Conservation (phyloP, 2,888 invertebrate genomes). For the Cinara cedri region DNA sequence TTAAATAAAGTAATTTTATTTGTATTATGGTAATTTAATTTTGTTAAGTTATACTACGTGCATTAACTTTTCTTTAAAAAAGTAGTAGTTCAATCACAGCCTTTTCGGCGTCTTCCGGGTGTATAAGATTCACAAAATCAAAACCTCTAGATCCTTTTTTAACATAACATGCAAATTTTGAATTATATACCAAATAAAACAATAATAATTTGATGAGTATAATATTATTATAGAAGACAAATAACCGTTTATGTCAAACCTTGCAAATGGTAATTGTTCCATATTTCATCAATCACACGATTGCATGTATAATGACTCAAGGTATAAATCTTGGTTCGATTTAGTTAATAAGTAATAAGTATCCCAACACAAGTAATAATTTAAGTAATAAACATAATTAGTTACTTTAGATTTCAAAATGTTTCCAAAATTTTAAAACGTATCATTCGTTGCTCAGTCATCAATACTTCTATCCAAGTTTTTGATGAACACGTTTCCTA, state of each 20-base stretch:
- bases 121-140: conserved; percentile 98
- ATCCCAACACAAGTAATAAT: too few species aligned
- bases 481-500: conserved; percentile 99
- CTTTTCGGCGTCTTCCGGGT: conserved; percentile 92
- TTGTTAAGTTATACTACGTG: conserved; percentile 57
- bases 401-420: conserved; percentile 94
- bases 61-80: conserved; percentile 84
- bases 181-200: background rate
- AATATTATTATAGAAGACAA: background rate
- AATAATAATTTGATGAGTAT: background rate
- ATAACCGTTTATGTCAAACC: conserved; percentile 65
- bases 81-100: conserved; percentile 92
- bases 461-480: conserved; percentile 98
- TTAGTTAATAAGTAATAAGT: background rate
- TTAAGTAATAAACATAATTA: background rate
- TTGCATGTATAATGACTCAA: conserved; percentile 3
- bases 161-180: conserved; percentile 71
- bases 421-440: conserved; percentile 98
- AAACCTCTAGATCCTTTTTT: conserved; percentile 96
- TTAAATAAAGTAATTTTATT: background rate
- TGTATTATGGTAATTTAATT: background rate
- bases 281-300: conserved; percentile 62
- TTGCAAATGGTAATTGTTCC: conserved; percentile 91
- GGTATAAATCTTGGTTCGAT: background rate
- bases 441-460: conserved; percentile 99